Percentiles rank a stretch among this genome's conserved stretches.
These are phyloP conservation scores for Drosophila sordidula DNA, from an alignment of 2,888 invertebrate genomes.

Conservation along the genomic window DNA sequence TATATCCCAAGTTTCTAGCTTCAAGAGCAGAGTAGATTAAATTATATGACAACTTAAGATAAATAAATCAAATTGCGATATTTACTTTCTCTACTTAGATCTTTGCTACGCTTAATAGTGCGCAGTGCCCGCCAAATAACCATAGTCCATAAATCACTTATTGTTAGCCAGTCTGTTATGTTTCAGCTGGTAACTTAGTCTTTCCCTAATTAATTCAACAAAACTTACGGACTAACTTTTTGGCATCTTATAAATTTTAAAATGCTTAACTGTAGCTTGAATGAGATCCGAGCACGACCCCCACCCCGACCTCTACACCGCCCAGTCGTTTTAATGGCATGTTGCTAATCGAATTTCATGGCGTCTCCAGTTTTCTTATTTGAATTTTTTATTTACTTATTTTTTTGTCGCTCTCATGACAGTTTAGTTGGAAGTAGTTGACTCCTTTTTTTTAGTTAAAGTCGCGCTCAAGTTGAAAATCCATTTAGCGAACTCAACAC, in stretches of 20 bases:
- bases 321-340: conserved; percentile 71
- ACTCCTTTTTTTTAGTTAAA: conserved; percentile 47
- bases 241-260: conserved; percentile 79
- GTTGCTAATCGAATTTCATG: conserved; percentile 77
- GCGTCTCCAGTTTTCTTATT: conserved; percentile 58
- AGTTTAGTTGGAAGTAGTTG: conserved; percentile 76
- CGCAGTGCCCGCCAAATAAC: conserved; percentile 3
- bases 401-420: conserved; percentile 50
- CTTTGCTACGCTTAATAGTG: neutral
- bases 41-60: neutral
- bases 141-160: conserved; percentile 67
- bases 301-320: neutral
- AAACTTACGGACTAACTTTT: conserved; percentile 74
- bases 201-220: conserved; percentile 72
- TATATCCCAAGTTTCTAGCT: no score
- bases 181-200: conserved; percentile 43
- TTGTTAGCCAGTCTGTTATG: conserved; percentile 49
- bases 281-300: conserved; percentile 7
- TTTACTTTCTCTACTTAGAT: conserved; percentile 2
- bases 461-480: conserved; percentile 64
- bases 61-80: conserved; percentile 7
- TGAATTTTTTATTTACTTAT: conserved; percentile 36
- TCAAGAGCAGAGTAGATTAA: neutral
- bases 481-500: conserved; percentile 79
- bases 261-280: conserved; percentile 67